phyloP scores from a whole-genome alignment of 2,113 vertebrate genomes.

The Brienomyrus longianalis region DNA sequence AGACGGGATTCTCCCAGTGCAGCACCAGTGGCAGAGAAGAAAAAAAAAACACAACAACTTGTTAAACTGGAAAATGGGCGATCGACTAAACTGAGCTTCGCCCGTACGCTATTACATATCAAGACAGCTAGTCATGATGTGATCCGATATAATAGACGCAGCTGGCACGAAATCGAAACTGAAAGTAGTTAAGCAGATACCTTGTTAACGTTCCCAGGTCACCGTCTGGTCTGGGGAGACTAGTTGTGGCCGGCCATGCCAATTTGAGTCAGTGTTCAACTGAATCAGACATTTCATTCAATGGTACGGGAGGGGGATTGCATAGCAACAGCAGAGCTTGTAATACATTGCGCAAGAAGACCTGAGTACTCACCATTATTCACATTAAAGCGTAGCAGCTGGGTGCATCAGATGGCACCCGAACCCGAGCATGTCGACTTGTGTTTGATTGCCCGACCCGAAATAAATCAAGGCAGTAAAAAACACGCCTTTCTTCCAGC shows the following conservation, averaged over 20 bases:
- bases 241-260: not conserved
- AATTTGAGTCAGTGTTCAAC: not conserved
- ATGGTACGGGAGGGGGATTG: not conserved
- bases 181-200: not conserved
- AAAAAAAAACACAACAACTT: not conserved
- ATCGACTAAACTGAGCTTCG: not conserved
- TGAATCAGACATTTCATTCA: slow-evolving; percentile 3
- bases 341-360: not conserved
- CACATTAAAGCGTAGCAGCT: not conserved
- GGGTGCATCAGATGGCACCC: slow-evolving; percentile 1
- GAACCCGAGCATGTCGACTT: slow-evolving; percentile 8
- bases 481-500: slow-evolving; percentile 9
- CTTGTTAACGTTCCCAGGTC: not conserved
- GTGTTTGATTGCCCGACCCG: not conserved
- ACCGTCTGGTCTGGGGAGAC: not conserved
- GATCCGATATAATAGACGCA: not conserved
- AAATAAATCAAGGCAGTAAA: slow-evolving; percentile 15
- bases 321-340: slow-evolving; percentile 20
- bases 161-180: slow-evolving; percentile 3
- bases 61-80: not conserved
- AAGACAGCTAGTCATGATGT: not conserved
- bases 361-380: slow-evolving; percentile 15
- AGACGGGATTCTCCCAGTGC: not conserved
- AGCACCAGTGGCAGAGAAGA: not conserved
- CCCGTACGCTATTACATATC: not conserved